Conservation (phyloP, 2,797 vertebrate species). For the Sebastes taczanowskii region DNA sequence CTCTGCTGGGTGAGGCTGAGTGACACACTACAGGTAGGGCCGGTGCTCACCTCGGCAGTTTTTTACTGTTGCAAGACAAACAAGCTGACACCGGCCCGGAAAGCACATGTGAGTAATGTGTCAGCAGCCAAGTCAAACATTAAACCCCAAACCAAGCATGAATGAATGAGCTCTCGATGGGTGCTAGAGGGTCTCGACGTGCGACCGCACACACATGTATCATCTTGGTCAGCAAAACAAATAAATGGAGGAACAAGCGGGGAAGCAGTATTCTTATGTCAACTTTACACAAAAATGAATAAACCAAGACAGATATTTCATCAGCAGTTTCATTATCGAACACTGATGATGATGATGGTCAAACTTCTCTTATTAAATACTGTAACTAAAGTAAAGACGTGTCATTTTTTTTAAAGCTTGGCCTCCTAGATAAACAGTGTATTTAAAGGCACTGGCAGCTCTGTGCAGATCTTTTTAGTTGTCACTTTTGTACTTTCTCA, state of each 20-base stretch:
- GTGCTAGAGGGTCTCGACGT: constrained; percentile 24
- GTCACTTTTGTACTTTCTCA: too few relatives aligned
- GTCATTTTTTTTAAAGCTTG: too few relatives aligned
- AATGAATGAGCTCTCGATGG: constrained; percentile 66
- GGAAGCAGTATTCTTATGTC: not conserved
- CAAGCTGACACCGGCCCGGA: constrained; percentile 60
- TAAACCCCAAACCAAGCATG: constrained; percentile 71
- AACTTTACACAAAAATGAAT: not conserved
- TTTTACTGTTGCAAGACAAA: constrained; percentile 65
- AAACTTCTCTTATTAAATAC: not conserved
- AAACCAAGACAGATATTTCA: not conserved
- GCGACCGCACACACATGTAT: constrained; percentile 31
- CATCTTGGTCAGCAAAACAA: constrained; percentile 38
- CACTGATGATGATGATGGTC: not conserved
- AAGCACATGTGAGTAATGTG: constrained; percentile 66
- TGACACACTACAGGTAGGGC: constrained; percentile 36
- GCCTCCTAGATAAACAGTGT: not conserved
- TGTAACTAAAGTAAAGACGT: too few relatives aligned
- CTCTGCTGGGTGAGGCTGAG: constrained; percentile 38
- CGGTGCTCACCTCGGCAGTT: constrained; percentile 33
- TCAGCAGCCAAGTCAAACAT: constrained; percentile 77
- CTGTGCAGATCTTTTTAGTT: too few relatives aligned
- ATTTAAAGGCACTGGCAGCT: not conserved
- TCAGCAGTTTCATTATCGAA: not conserved
- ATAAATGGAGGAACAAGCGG: not conserved